Base-by-base conservation (phyloP, 2,888 invertebrate species). In the Fissipunctia ypsillon region DNA sequence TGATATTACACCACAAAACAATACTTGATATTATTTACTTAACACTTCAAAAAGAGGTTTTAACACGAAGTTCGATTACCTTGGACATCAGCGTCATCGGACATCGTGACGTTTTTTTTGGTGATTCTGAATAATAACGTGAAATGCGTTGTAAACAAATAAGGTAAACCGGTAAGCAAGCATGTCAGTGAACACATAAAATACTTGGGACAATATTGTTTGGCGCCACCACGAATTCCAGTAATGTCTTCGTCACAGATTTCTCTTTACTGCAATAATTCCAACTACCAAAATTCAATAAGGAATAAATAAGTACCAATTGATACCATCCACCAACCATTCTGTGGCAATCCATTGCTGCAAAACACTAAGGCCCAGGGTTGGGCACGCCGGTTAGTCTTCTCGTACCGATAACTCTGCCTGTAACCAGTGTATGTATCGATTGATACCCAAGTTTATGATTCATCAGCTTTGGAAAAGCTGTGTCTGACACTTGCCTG, bases 21-120 rank as follows among this genome's bases (percentile, higher is more conserved):
- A 74, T 68, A 74, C 64, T 66, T 56, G 28, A 59, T 56, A 38
- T 83, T 74, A 64, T 79, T 83, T 52, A 74, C 60, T 35, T 43
- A 73, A 60, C 66, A 59, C 83, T 78, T 59, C 25, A 64, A 78
- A 70, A 78, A 41, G 38, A 54, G 59, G 41, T 25, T 52, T 73
- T 48, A 31, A 38, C n/a, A 60, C 19, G n/a, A 67, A 73, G 65
- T 74, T 78, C 73, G 60, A 65, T 79, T 71, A 68, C 64, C 74
- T 83, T 74, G 67, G 57, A 25, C 28, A 56, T 28, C n/a, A 38
- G 25, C 70, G 74, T 79, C 83, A 67, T 70, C 41, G 45, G 54
- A 12, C 57, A 12, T 31, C 64, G 54, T 79, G 70, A 69, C 70
- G 74, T 54, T 45, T 73, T 76, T 50, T 80, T 68, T n/a, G 50